Conservation (phyloP, 2,797 vertebrate genomes). For the Paedocypris micromegethes region DNA sequence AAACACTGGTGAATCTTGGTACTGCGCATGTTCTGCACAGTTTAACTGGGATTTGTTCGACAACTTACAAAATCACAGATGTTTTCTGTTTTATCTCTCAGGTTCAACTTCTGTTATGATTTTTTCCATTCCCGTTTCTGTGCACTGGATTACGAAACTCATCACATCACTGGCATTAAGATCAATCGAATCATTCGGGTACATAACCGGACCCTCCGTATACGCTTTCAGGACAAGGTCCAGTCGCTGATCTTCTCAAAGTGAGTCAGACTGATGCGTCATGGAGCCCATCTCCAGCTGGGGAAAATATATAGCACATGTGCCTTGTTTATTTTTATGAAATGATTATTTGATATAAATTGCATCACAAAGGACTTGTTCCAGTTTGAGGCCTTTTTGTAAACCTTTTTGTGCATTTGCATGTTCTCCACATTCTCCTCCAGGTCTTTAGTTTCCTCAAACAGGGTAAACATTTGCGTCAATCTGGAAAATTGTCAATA, state of each 20-base stretch:
- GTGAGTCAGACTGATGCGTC: slow-evolving; percentile 53
- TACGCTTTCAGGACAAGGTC: slow-evolving; percentile 79
- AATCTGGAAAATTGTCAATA: too few species aligned
- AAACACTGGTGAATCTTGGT: slow-evolving; percentile 70
- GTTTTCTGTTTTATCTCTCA: slow-evolving; percentile 45
- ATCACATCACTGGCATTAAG: slow-evolving; percentile 68
- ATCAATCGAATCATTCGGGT: slow-evolving; percentile 72
- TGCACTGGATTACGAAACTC: slow-evolving; percentile 65
- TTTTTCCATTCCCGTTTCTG: slow-evolving; percentile 76
- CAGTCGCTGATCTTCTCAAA: slow-evolving; percentile 62
- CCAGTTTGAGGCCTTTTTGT: too few species aligned
- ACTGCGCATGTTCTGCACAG: slow-evolving; percentile 34
- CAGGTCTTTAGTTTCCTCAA: too few species aligned
- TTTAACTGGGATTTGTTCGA: not conserved
- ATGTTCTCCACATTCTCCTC: too few species aligned
- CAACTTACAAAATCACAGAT: not conserved
- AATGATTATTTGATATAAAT: too few species aligned
- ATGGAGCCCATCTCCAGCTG: not conserved
- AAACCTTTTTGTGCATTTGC: too few species aligned
- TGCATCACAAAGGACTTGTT: too few species aligned
- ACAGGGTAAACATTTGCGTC: too few species aligned
- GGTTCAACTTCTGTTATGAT: slow-evolving; percentile 76
- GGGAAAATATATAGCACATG: too few species aligned
- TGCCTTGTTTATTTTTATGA: too few species aligned
- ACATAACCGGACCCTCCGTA: slow-evolving; percentile 72